Evolutionary conservation across 2,113 vertebrate genomes (phyloP).

Genomic region (Cavia aperea): DNA sequence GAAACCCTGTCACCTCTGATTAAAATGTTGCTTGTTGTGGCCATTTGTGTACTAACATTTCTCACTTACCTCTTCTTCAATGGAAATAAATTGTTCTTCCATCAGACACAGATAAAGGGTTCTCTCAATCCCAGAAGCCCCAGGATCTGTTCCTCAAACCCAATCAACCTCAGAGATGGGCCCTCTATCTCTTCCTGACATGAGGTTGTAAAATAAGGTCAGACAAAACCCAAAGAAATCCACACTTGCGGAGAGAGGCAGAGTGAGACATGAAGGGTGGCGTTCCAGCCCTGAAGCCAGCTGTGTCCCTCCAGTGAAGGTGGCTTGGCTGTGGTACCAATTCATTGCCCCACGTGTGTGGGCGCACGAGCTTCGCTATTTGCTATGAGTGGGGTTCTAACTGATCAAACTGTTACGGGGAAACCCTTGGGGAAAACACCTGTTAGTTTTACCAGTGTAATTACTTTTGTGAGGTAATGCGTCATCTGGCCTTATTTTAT

Average conservation of each 20-base stretch:
- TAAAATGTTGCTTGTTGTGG: neutral
- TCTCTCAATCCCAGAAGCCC: neutral
- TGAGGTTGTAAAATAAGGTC: neutral
- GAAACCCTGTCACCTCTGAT: neutral
- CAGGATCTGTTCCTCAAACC: neutral
- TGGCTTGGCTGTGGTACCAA: no score
- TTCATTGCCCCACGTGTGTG: neutral
- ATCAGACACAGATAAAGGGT: neutral
- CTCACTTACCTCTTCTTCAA: neutral
- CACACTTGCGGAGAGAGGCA: neutral
- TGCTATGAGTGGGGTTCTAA: neutral
- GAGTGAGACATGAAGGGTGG: neutral
- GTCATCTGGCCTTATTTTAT: slow-evolving; percentile 36
- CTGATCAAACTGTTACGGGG: neutral
- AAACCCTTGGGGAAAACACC: slow-evolving; percentile 8
- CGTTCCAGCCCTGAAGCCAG: neutral
- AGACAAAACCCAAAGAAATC: neutral
- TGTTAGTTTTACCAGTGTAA: slow-evolving; percentile 24
- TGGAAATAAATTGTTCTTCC: neutral
- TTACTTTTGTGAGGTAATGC: neutral
- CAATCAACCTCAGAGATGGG: neutral
- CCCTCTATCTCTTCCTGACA: neutral
- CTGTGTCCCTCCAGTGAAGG: neutral
- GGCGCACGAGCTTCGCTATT: neutral
- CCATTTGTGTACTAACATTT: neutral